Percentiles rank a stretch among this genome's conserved stretches.
Conservation (phyloP, 2,113 vertebrate species). For the Pongo abelii region DNA sequence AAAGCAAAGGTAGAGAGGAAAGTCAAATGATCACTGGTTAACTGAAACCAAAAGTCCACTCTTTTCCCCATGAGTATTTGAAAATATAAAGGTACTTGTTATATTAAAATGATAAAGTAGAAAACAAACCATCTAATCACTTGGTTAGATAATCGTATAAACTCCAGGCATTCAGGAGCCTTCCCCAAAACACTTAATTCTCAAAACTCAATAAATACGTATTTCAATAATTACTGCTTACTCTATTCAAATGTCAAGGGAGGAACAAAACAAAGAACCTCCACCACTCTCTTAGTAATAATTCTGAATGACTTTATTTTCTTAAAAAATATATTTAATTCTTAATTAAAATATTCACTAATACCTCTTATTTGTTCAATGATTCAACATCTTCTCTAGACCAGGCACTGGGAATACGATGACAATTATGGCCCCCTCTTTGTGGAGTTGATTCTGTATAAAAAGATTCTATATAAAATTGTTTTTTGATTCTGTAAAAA, state of each 20-base stretch:
- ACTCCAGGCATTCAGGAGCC: neutral
- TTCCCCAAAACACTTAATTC: neutral
- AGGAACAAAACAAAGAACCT: neutral
- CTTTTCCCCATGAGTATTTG: neutral
- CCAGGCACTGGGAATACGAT: neutral
- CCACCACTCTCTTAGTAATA: neutral
- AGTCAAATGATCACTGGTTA: neutral
- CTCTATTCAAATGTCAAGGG: neutral
- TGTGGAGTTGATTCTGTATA: neutral
- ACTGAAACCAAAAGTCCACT: neutral
- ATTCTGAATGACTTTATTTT: neutral
- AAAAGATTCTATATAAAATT: neutral
- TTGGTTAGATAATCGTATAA: neutral
- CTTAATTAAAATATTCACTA: neutral
- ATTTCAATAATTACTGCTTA: neutral
- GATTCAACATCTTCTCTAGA: neutral
- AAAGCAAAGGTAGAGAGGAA: neutral
- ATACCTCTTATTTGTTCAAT: neutral
- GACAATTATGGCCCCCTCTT: neutral
- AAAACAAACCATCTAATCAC: neutral
- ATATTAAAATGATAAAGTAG: neutral
- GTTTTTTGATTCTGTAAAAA: neutral
- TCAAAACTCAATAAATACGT: neutral
- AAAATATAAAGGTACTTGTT: neutral
- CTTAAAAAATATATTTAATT: constrained; percentile 2